Evolutionary conservation across 2,797 vertebrate genomes (phyloP), one percentile per base, ranked within the genome.

Genomic region (Mus caroli): DNA sequence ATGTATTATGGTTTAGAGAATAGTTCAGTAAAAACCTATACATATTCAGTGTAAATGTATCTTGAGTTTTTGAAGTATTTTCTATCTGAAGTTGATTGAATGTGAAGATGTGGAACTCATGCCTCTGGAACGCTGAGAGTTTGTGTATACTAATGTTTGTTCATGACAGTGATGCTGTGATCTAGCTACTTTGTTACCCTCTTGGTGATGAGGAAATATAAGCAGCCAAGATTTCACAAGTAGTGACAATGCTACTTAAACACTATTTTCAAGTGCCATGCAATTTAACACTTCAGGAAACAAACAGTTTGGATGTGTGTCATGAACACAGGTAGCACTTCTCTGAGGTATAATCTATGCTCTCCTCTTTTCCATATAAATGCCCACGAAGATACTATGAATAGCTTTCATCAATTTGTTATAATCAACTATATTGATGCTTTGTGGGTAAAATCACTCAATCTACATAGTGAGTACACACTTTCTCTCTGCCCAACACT

Each of bases 181-280:
- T 50, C 28, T 71, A 4, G 0, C 28, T 83, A 52, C 34, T 87
- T 83, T 37, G 83, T 95, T 11, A 10, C 0, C 40, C 90, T 69
- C 86, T 92, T 28, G 26, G 6, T 85, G 7, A 84, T 73, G 56
- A 93, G 26, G 15, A 90, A 94, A 56, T 28, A 95, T 37, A 82
- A 93, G 0, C 31, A 95, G 52, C 73, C 69, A 76, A 76, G 9
- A 71, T 80, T 75, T 79, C 2, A 20, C 6, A 88, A 86, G 0
- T 50, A 20, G 1, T 26, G 73, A 15, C 40, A 90, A 73, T 56
- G 60, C 24, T 40, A 6, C 40, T 58, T 52, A 91, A 78, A 80
- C 1, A 0, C 6, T 56, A 12, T 64, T 83, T 92, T 12, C 34
- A 88, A 58, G 75, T 19, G 46, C 69, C 40, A 40, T 84, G 19